These are phyloP conservation scores for Peromyscus maniculatus DNA, from an alignment of 2,113 vertebrate species.

Conservation along the genomic window DNA sequence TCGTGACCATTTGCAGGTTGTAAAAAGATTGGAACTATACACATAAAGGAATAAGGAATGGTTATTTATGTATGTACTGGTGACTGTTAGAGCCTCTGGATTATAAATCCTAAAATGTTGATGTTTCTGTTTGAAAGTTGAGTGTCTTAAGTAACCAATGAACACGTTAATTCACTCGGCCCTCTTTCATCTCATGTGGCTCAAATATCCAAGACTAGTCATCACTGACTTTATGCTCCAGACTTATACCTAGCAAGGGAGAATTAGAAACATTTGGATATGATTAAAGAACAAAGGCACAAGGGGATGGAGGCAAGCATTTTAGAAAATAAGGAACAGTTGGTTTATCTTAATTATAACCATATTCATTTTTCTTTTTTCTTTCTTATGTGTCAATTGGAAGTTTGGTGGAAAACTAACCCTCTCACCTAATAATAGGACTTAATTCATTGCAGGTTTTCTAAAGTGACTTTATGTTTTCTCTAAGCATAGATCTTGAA, in stretches of 20 bases:
- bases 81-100: neutral
- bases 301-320: conserved; percentile 69
- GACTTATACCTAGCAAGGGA: conserved; percentile 67
- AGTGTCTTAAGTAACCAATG: neutral
- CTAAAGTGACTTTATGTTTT: conserved; percentile 48
- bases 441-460: conserved; percentile 36
- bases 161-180: neutral
- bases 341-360: conserved; percentile 76
- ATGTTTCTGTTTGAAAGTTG: conserved; percentile 22
- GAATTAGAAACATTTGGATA: conserved; percentile 75
- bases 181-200: neutral
- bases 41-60: neutral
- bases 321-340: conserved; percentile 82
- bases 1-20: neutral
- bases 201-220: neutral
- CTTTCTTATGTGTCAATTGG: conserved; percentile 62
- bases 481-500: conserved; percentile 53
- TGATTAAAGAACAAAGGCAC: conserved; percentile 83
- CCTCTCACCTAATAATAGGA: conserved; percentile 54
- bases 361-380: conserved; percentile 76
- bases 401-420: conserved; percentile 64
- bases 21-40: conserved; percentile 28
- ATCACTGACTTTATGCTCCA: conserved; percentile 60
- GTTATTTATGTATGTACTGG: neutral
- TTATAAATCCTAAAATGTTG: neutral